Base-by-base conservation (phyloP, 2,888 invertebrate species). In the Spisula solida region DNA sequence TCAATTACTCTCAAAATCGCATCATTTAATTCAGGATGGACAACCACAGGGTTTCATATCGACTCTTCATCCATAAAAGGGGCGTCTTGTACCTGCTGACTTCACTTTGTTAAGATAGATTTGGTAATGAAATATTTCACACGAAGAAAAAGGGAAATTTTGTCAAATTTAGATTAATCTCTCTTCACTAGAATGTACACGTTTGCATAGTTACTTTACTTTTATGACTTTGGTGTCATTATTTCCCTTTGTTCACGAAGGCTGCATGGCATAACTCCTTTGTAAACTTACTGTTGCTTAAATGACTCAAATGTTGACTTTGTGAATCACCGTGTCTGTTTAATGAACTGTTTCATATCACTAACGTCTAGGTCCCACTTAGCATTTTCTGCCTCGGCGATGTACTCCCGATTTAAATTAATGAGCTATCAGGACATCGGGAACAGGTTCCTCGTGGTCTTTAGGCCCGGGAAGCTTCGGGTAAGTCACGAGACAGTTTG, bases 81-180 rank as follows among this genome's bases (percentile, higher is more conserved):
- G 75, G 75, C 75, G 75, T 75, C 34, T 10, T 34, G 75, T 75
- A 75, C 75, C 75, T 31, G 16, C 75, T 75, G 75, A 34, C 75
- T 31, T 18, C 34, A 0, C 34, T 75, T 75, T 31, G 31, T 34
- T 18, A 34, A 75, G 75, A 31, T 31, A 12, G 75, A 18, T 34
- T 75, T 75, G 31, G 31, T 31, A 75, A 75, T 34, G 34, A 75
- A 34, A 34, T 75, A 75, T 75, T 75, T 75, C 75, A 31, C 75
- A 75, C 75, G 75, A 75, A 1, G 75, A 31, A 34, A 12, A 31
- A 34, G 60, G 60, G n/a, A 25, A 66, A n/a, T 25, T 56, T 18
- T 75, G 75, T 34, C 34, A 18, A 12, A 75, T 75, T 75, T 31
- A 75, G 31, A 34, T 31, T 31, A 31, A 75, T 75, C 12, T 0